Percentiles rank a stretch among this genome's conserved stretches.
Conservation (phyloP, 2,797 vertebrate genomes). For the Chelon labrosus region DNA sequence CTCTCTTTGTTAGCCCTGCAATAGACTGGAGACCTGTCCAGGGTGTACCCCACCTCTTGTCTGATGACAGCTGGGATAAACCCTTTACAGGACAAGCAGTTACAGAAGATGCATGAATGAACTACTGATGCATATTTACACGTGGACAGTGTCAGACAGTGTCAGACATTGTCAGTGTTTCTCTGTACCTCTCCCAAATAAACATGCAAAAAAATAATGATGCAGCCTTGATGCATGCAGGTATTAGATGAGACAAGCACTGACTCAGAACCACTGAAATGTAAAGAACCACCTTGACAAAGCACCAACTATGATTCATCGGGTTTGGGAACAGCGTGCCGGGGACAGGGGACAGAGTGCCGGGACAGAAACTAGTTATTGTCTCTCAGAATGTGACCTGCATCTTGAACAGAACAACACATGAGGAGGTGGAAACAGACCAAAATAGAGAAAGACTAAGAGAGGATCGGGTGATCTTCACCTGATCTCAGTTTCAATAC, state of each 20-base stretch:
- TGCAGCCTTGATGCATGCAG: background rate
- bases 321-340: constrained; percentile 7
- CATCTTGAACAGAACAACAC: background rate
- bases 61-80: too few species aligned
- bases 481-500: constrained; percentile 28
- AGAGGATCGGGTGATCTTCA: constrained; percentile 22
- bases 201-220: background rate
- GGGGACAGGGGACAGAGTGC: background rate
- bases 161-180: too few species aligned
- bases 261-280: too few species aligned
- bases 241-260: background rate
- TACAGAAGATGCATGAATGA: too few species aligned
- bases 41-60: too few species aligned
- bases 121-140: too few species aligned
- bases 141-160: too few species aligned
- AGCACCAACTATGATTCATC: background rate
- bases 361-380: background rate
- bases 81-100: too few species aligned
- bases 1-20: too few species aligned
- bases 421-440: background rate
- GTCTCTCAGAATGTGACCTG: background rate
- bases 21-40: too few species aligned
- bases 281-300: too few species aligned
- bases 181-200: too few species aligned
- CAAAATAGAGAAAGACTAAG: constrained; percentile 3